Evolutionary conservation across 2,797 vertebrate genomes (phyloP), one percentile per base, ranked within the genome.

Genomic region (Halcyon smyrnensis): DNA sequence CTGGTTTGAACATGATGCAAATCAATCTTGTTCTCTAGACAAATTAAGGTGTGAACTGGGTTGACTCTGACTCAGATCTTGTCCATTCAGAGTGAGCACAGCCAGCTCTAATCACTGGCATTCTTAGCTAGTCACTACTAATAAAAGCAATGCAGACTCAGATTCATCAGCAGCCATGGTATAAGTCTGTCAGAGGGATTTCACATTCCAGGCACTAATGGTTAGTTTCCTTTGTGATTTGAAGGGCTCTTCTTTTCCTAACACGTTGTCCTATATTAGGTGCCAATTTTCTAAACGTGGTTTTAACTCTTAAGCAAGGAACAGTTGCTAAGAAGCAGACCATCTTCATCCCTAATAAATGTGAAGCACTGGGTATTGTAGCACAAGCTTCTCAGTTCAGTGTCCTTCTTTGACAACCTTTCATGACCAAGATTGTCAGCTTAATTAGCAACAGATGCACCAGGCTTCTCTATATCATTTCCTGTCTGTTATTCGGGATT

Each of bases 181-280:
- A 6, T 21, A 68, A 78, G 83, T 82, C 54, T 90, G 51, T 89
- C 74, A 87, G 77, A 82, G 48, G 41, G 53, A 84, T 84, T 96
- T 93, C 67, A 54, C 50, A 32, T 89, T 82, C 70, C n/a, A 50
- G 71, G 54, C 56, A n/a, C 67, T 95, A 87, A 91, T 89, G 48
- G 23, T 87, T 91, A 16, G 41, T 68, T 97, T 94, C 86, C 56
- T 92, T 89, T 97, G 80, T 89, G 63, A 64, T 94, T 81, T 87
- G 81, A 84, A 89, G 88, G 56, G 11, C 60, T 70, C 46, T 93
- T 80, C 76, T 82, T 88, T 90, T 78, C 46, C 54, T 87, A 73
- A 79, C n/a, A 73, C 24, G 14, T 81, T 85, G 30, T 71, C 20
- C 59, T 91, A 2, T 71, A 56, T 91, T 93, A 93, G 63, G 21